Evolutionary conservation across 2,888 invertebrate genomes (phyloP).

Genomic region (Cotesia congregata): DNA sequence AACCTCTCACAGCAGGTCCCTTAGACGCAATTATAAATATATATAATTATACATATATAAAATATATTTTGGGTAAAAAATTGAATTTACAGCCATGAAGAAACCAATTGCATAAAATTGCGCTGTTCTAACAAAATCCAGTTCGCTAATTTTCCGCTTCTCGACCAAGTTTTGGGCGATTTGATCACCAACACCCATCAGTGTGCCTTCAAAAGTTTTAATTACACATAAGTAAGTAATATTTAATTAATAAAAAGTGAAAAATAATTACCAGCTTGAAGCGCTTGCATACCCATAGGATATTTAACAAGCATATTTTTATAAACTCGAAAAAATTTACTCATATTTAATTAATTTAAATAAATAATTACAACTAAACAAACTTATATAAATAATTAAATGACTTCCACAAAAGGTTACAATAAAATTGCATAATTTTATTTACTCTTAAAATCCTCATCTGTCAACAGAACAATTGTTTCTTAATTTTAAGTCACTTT

Average conservation of each 20-base stretch:
- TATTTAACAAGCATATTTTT: conserved; percentile 71
- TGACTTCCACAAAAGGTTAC: background rate
- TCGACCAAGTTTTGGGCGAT: conserved; percentile 80
- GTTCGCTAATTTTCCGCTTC: conserved; percentile 69
- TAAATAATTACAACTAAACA: background rate
- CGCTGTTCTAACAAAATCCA: conserved; percentile 74
- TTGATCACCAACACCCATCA: conserved; percentile 86
- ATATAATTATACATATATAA: background rate
- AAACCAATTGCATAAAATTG: conserved; percentile 80
- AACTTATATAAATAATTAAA: background rate
- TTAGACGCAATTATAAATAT: conserved; percentile 46
- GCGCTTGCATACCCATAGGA: conserved; percentile 75
- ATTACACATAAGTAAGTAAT: background rate
- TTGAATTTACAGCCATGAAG: conserved; percentile 75
- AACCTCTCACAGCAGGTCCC: conserved; percentile 79
- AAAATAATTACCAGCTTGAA: conserved; percentile 72
- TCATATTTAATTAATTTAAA: conserved; percentile 46
- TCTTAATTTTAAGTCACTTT: background rate
- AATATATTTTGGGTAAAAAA: conserved; percentile 40
- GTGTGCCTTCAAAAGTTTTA: conserved; percentile 68
- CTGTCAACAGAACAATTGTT: background rate
- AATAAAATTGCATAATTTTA: conserved; percentile 6
- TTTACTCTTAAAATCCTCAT: background rate
- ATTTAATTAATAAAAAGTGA: background rate
- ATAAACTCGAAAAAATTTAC: conserved; percentile 71